A percentile compares a stretch with the other conserved stretches of the same genome.
phyloP scores from a whole-genome alignment of 2,113 vertebrate species.

The Mionectes macconnelli region DNA sequence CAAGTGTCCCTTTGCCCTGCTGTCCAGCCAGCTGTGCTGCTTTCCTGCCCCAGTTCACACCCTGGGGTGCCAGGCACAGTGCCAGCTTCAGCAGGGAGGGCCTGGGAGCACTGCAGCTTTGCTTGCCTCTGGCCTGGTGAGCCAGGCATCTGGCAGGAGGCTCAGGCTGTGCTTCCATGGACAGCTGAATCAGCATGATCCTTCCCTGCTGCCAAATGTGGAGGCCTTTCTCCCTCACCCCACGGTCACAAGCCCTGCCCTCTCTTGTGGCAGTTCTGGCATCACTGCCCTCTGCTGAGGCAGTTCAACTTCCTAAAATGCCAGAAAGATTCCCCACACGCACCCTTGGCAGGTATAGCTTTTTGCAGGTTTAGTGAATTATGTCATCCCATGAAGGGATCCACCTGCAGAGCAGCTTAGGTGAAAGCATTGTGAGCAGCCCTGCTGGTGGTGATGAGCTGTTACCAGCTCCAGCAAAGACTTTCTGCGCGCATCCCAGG shows the following conservation, averaged over 20 bases:
- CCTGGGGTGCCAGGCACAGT: neutral
- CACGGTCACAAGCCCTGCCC: fast-evolving
- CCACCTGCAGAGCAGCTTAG: neutral
- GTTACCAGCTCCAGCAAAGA: neutral
- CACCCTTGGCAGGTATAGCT: neutral
- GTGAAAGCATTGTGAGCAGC: fast-evolving
- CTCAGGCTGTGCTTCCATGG: neutral
- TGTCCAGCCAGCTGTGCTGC: neutral
- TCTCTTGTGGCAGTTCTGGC: neutral
- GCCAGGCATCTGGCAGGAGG: neutral
- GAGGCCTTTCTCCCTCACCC: neutral
- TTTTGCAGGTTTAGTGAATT: neutral
- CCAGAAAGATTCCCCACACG: neutral
- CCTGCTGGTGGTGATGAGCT: neutral
- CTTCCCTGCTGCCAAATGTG: neutral
- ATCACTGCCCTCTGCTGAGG: neutral
- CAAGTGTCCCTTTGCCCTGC: neutral
- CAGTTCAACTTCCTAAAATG: neutral
- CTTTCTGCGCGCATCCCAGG: neutral
- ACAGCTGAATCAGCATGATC: neutral
- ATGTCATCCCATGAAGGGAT: neutral
- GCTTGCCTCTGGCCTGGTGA: neutral
- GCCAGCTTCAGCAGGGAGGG: neutral
- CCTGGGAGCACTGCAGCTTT: neutral
- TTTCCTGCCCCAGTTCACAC: neutral